Percentiles rank a stretch among this genome's conserved stretches.
These are phyloP conservation scores for Molanna angustata DNA, from an alignment of 2,888 invertebrate species.

Conservation along the genomic window DNA sequence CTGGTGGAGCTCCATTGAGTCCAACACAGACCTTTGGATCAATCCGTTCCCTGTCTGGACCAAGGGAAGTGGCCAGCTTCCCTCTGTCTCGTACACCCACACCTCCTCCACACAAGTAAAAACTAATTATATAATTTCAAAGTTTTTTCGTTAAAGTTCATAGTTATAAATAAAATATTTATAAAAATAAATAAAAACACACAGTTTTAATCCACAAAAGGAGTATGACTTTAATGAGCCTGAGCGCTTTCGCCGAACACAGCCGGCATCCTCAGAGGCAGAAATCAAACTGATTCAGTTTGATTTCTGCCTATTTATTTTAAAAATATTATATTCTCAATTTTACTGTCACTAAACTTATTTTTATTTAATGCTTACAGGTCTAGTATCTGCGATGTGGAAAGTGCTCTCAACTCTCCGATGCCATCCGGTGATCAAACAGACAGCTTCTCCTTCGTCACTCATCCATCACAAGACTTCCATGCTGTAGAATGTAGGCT, in stretches of 20 bases:
- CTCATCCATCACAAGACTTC: slow-evolving; percentile 47
- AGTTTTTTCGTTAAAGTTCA: not conserved
- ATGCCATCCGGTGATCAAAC: slow-evolving; percentile 42
- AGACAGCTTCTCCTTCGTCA: slow-evolving; percentile 49
- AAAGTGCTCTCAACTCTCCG: slow-evolving; percentile 29
- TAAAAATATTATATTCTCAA: not conserved
- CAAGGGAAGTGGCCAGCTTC: slow-evolving; percentile 73
- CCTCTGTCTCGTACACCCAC: slow-evolving; percentile 73
- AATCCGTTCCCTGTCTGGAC: slow-evolving; percentile 68
- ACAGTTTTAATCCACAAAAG: too few relatives aligned
- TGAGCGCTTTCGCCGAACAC: too few relatives aligned
- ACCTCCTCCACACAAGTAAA: slow-evolving; percentile 59
- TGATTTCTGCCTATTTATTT: not conserved
- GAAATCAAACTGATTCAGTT: too few relatives aligned
- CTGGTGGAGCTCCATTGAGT: slow-evolving; percentile 64
- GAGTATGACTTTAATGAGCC: too few relatives aligned
- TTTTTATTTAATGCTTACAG: slow-evolving; percentile 13
- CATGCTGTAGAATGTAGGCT: slow-evolving; percentile 52
- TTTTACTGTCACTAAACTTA: not conserved
- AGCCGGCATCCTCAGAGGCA: too few relatives aligned
- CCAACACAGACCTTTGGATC: slow-evolving; percentile 74
- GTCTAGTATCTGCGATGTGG: slow-evolving; percentile 29
- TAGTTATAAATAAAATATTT: too few relatives aligned
- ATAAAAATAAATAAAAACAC: too few relatives aligned
- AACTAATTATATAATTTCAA: slow-evolving; percentile 6